Conservation (phyloP, 1,140 invertebrate genomes). For the Rhagoletis pomonella region DNA sequence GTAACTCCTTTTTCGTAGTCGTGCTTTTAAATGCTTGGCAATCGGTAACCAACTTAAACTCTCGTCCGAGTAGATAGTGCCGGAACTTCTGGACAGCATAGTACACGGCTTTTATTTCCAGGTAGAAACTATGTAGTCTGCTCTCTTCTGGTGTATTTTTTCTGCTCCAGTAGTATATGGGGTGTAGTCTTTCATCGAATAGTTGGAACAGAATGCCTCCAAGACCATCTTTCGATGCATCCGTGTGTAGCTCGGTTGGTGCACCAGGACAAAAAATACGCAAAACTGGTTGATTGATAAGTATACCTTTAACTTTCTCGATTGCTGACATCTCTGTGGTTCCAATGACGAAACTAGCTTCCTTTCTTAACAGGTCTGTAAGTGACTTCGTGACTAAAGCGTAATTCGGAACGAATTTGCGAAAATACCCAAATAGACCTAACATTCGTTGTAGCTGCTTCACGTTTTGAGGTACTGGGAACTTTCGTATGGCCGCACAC, state of each 20-base stretch:
- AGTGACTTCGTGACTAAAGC: constrained; percentile 52
- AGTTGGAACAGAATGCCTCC: constrained; percentile 51
- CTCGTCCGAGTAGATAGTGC: constrained; percentile 57
- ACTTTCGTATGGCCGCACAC: constrained; percentile 61
- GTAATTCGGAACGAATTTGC: constrained; percentile 53
- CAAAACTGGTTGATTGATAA: neutral
- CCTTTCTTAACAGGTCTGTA: constrained; percentile 54
- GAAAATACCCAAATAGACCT: constrained; percentile 51
- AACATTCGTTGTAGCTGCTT: constrained; percentile 44
- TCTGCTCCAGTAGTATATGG: constrained; percentile 64
- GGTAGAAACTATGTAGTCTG: constrained; percentile 60
- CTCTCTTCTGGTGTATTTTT: constrained; percentile 58
- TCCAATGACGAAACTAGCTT: constrained; percentile 25
- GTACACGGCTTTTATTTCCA: constrained; percentile 63
- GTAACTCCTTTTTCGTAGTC: constrained; percentile 68
- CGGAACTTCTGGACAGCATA: constrained; percentile 61
- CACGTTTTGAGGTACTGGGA: constrained; percentile 59
- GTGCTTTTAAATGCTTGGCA: constrained; percentile 67
- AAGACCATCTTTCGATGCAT: constrained; percentile 60
- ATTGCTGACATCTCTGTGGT: constrained; percentile 13
- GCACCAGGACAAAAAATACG: constrained; percentile 57
- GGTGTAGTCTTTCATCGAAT: constrained; percentile 61
- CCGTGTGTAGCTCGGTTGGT: constrained; percentile 67
- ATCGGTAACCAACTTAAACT: constrained; percentile 60
- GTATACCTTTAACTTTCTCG: neutral